Evolutionary conservation across 92 coral and sea anemone species (phyloP), one percentile per base, ranked within the genome.

Genomic region (Palythoa heliodiscus): DNA sequence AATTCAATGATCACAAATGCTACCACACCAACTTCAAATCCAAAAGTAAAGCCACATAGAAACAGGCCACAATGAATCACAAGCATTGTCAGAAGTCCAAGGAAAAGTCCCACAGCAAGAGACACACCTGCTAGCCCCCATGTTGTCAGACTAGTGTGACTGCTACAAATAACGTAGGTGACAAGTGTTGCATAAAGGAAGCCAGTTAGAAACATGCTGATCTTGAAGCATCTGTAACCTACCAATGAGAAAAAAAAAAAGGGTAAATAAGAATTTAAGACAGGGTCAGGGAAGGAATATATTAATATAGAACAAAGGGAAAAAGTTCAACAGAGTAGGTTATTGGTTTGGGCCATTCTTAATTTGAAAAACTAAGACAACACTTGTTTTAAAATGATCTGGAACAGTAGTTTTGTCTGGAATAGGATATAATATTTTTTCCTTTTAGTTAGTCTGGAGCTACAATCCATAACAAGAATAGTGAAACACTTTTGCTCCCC

Each of bases 121-220:
- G 98, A 89, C 17, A 96, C 96, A 25, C 98, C 95, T 11, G 93
- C 88, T 23, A 96, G 91, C 16, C 98, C 97, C 93, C 98, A 92
- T 19, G 82, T 81, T 1, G 95, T 83, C 25, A 96, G 91, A 22
- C 84, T 90, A 0, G 98, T 92, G 79, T 96, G 98, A 86, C 75
- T 89, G 63, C 89, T 87, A 66, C 94, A 90, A 57, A 97, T 92
- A 74, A 92, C 77, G 71, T 88, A 97, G 37, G 99, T 97, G 82
- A 97, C 93, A 70, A 93, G 89, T 15, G 98, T 88, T 7, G 92
- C 98, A 93, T 90, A 93, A n/a, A 93, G 81, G 85, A 94, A 93
- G 52, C 97, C 97, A 69, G 92, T 73, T 20, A 97, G 85, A 61
- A 97, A 97, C 86, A 97, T 86, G 52, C 98, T 95, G 91, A 86